Evolutionary conservation across 1,140 invertebrate species (phyloP).

Genomic region (Aradophagus sp.): DNA sequence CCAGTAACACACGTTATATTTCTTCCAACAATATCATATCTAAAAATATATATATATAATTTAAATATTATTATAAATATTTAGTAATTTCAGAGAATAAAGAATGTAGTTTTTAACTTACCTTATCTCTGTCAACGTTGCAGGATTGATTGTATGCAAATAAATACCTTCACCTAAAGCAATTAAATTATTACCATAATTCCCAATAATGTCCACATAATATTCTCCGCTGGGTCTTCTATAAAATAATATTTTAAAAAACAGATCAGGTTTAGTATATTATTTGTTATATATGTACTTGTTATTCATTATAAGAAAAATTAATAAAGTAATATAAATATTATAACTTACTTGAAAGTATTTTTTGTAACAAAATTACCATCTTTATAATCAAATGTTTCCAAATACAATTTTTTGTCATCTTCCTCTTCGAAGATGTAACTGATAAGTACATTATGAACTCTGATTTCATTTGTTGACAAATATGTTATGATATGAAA

Average conservation of each 20-base stretch:
- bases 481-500: conserved; percentile 67
- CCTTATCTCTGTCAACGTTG: conserved; percentile 35
- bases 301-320: too few species aligned
- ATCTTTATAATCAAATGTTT: conserved; percentile 64
- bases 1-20: conserved; percentile 81
- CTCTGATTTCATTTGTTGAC: conserved; percentile 37
- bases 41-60: conserved; percentile 45
- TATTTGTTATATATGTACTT: too few species aligned
- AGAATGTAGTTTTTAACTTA: conserved; percentile 54
- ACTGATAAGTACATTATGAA: conserved; percentile 61
- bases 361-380: conserved; percentile 52
- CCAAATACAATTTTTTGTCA: conserved; percentile 57
- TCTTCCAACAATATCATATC: conserved; percentile 70
- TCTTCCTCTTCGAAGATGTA: conserved; percentile 50
- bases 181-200: conserved; percentile 69
- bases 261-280: too few species aligned
- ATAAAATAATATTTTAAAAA: conserved; percentile 29
- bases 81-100: too few species aligned
- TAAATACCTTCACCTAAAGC: conserved; percentile 61
- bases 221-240: conserved; percentile 61
- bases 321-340: conserved; percentile 1
- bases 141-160: conserved; percentile 65
- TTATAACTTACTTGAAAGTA: conserved; percentile 30
- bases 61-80: too few species aligned
- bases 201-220: conserved; percentile 68